Base-by-base conservation (phyloP, 2,113 vertebrate genomes). In the Hyperoodon ampullatus region DNA sequence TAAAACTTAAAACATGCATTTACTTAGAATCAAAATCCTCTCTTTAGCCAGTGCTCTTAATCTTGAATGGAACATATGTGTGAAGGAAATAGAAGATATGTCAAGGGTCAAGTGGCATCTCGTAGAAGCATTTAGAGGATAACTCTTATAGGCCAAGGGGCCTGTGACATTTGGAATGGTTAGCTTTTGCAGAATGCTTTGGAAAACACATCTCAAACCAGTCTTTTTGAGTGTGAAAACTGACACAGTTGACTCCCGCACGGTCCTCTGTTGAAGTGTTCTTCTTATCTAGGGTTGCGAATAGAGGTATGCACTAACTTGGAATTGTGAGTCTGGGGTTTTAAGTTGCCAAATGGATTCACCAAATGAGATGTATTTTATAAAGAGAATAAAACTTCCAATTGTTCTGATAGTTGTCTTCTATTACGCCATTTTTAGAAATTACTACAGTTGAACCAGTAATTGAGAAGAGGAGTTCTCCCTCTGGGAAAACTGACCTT, bases 1-100 rank as follows among this genome's bases (percentile, higher is more conserved):
- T 88, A 91, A 96, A 95, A 82, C 8, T 71, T 71, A 70, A 86
- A 65, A 65, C 30, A 53, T 55, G 15, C 12, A 9, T 96, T 93
- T 84, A 47, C 68, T 72, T 86, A 60, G 61, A 88, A 93, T 74
- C 1, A 6, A 44, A 74, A 55, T 86, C 18, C 19, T 91, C 28
- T 50, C 39, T 77, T 65, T 89, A 88, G 33, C 18, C 18, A 74
- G 0, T 80, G 28, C 72, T 93, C 33, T 72, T 93, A 95, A 84
- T 86, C 30, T 66, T 80, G 47, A 85, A 35, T 71, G 30, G 65
- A 65, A 65, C 21, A 8, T 35, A 19, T 28, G 2, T 26, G 8
- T 84, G 10, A 63, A 90, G 21, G 23, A 93, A 66, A 65, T 65
- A 21, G 15, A 91, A 88, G 77, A 68, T 39, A 26, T 47, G 19